Evolutionary conservation across 2,113 vertebrate genomes (phyloP).

Genomic region (Aleadryas rufinucha): DNA sequence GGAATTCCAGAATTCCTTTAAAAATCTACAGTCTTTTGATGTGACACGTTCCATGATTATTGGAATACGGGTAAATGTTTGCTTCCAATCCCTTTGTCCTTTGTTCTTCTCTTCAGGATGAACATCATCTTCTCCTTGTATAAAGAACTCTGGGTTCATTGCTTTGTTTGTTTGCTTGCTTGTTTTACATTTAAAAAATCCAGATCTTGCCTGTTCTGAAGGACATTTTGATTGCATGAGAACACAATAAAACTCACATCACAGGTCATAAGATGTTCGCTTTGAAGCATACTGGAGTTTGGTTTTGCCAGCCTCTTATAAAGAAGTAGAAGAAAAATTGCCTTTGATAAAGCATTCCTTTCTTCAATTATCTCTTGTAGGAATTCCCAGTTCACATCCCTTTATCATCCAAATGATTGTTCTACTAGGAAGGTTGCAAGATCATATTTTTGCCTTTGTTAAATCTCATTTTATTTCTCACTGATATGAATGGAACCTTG

Average conservation of each 20-base stretch:
- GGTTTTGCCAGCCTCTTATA: background rate
- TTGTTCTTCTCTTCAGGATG: background rate
- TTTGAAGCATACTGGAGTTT: background rate
- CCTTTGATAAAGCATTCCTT: conserved; percentile 6
- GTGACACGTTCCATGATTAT: background rate
- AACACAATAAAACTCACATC: background rate
- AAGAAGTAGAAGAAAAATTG: background rate
- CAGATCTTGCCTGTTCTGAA: background rate
- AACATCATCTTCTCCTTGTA: background rate
- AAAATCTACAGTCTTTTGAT: background rate
- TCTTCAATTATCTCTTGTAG: background rate
- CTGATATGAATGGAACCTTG: background rate
- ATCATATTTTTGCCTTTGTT: background rate
- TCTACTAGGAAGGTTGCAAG: background rate
- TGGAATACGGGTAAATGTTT: background rate
- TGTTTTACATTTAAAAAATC: background rate
- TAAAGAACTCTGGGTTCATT: background rate
- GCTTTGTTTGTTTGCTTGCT: background rate
- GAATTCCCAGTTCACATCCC: conserved; percentile 3
- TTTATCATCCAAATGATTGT: background rate
- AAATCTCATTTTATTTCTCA: background rate
- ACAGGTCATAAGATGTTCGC: background rate
- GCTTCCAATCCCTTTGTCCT: background rate
- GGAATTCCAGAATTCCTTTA: background rate
- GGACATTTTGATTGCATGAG: background rate